Evolutionary conservation across 2,888 invertebrate species (phyloP).

Genomic region (Himalopsyche tibetana): DNA sequence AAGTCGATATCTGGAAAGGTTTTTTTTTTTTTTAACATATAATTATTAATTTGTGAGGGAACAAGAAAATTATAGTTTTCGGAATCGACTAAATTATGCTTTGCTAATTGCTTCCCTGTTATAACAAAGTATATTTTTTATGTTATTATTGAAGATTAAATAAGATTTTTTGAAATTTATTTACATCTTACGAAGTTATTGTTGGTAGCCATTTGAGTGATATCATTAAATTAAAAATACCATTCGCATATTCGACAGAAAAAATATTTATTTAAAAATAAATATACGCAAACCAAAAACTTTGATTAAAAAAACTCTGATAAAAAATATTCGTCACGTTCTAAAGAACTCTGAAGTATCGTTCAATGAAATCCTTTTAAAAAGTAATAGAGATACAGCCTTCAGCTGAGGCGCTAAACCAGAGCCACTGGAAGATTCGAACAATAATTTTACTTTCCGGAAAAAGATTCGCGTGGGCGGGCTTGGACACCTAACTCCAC

Average conservation of each 20-base stretch:
- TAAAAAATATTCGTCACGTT: conserved; percentile 18
- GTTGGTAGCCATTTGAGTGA: no score
- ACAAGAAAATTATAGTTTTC: no score
- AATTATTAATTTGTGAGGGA: no score
- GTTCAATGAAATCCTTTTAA: conserved; percentile 45
- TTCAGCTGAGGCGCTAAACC: conserved; percentile 48
- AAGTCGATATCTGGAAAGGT: no score
- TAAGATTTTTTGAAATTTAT: no score
- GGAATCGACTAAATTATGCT: no score
- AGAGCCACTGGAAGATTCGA: conserved; percentile 60
- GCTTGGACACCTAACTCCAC: not conserved
- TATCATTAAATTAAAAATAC: no score
- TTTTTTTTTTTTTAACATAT: no score
- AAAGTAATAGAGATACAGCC: conserved; percentile 48
- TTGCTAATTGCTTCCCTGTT: no score
- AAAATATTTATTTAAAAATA: not conserved
- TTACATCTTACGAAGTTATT: no score
- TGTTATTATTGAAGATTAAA: no score
- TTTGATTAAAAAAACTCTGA: not conserved
- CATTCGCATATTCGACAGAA: not conserved
- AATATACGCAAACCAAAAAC: not conserved
- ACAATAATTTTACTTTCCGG: conserved; percentile 63
- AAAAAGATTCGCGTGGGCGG: conserved; percentile 28
- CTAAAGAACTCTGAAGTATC: conserved; percentile 39
- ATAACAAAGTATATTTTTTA: no score